Evolutionary conservation across 1,140 invertebrate species (phyloP).

Genomic region (Bombus sibiricus): DNA sequence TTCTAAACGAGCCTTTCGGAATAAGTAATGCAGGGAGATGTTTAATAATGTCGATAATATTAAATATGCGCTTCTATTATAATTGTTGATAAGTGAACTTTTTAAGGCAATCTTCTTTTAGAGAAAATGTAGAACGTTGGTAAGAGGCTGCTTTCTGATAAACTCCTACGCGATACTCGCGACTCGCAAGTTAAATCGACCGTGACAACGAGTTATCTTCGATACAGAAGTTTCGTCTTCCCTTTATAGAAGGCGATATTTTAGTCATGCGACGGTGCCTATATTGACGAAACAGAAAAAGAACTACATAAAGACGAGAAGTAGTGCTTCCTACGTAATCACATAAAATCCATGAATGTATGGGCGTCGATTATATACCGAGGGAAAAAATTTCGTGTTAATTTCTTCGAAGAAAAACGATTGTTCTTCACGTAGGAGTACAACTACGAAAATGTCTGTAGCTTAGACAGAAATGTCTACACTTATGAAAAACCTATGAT

Average conservation of each 20-base stretch:
- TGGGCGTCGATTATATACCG: constrained; percentile 50
- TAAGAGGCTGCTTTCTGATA: not conserved
- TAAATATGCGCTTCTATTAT: not conserved
- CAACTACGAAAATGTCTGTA: constrained; percentile 3
- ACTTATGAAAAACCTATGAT: not conserved
- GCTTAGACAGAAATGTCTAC: constrained; percentile 12
- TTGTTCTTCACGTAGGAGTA: constrained; percentile 48
- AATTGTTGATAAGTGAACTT: not conserved
- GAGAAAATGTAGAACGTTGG: not conserved
- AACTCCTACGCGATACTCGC: constrained; percentile 22
- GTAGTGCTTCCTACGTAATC: constrained; percentile 56
- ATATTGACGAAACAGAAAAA: constrained; percentile 3
- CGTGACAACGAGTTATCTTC: not conserved
- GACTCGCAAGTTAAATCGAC: not conserved
- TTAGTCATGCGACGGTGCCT: constrained; percentile 37
- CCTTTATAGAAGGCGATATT: constrained; percentile 27
- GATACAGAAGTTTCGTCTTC: constrained; percentile 24
- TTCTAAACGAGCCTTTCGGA: not conserved
- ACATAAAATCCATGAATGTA: constrained; percentile 11
- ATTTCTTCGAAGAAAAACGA: constrained; percentile 40
- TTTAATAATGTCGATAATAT: not conserved
- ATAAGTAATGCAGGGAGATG: not conserved
- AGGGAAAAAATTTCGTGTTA: constrained; percentile 21
- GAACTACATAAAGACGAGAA: constrained; percentile 29
- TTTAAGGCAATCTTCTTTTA: not conserved